Evolutionary conservation across 2,888 invertebrate genomes (phyloP).

Genomic region (Eustalomyia histrio): DNA sequence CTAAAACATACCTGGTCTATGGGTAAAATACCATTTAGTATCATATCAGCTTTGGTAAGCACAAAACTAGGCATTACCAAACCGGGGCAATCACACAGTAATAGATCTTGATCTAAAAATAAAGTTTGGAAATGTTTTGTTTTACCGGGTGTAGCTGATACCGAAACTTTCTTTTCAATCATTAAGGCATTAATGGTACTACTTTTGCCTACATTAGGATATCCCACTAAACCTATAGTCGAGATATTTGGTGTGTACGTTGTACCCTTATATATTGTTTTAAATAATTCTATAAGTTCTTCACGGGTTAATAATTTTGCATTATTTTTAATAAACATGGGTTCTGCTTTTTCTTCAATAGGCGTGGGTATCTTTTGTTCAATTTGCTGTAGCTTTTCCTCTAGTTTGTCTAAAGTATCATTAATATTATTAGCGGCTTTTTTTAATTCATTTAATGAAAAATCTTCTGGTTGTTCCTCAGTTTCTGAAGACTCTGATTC

Average conservation of each 20-base stretch:
- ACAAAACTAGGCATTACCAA: conserved; percentile 98
- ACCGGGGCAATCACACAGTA: conserved; percentile 98
- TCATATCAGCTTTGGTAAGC: conserved; percentile 95
- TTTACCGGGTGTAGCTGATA: conserved; percentile 99
- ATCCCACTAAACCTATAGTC: conserved; percentile 97
- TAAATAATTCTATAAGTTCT: conserved; percentile 87
- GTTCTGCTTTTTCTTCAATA: conserved; percentile 57
- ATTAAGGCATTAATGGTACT: conserved; percentile 97
- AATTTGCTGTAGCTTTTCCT: conserved; percentile 81
- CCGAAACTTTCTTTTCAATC: conserved; percentile 91
- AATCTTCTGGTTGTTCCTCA: conserved; percentile 43
- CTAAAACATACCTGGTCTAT: conserved; percentile 88
- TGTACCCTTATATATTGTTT: conserved; percentile 81
- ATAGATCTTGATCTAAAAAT: conserved; percentile 86
- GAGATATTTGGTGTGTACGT: conserved; percentile 81
- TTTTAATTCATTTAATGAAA: conserved; percentile 79
- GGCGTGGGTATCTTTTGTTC: conserved; percentile 80
- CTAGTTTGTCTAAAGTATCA: conserved; percentile 81
- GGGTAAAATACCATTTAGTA: conserved; percentile 96
- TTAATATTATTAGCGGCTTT: conserved; percentile 81
- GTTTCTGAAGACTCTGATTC: conserved; percentile 13
- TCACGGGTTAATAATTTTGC: conserved; percentile 82
- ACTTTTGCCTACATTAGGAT: conserved; percentile 99
- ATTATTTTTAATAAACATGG: conserved; percentile 71
- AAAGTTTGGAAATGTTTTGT: conserved; percentile 98